phyloP scores from a whole-genome alignment of 30 jellyfish, hydroid and myxozoan species.

The Sanderia malayensis region DNA sequence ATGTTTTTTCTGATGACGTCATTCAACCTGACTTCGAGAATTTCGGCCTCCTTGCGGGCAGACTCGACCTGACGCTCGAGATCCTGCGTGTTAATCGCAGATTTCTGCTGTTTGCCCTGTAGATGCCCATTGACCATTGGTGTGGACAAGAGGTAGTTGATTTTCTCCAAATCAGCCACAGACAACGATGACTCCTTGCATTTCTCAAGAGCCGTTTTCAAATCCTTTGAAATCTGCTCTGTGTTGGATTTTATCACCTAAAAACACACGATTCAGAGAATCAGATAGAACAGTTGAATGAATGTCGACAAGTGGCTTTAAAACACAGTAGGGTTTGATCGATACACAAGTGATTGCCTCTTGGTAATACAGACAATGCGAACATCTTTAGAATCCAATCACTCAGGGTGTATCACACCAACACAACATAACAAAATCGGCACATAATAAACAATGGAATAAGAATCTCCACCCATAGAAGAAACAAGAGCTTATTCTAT shows the following conservation, averaged over 20 bases:
- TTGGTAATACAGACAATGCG: too few species aligned
- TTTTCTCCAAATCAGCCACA: slow-evolving; percentile 87
- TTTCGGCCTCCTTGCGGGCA: slow-evolving; percentile 96
- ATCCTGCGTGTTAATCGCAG: slow-evolving; percentile 76
- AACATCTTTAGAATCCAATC: too few species aligned
- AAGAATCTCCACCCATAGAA: too few species aligned
- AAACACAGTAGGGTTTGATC: too few species aligned
- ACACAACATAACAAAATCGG: too few species aligned
- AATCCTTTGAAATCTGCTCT: slow-evolving; percentile 94
- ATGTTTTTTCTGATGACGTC: slow-evolving; percentile 95
- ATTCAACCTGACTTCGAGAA: slow-evolving; percentile 88
- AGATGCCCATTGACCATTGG: slow-evolving; percentile 71
- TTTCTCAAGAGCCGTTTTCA: slow-evolving; percentile 85
- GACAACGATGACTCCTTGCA: slow-evolving; percentile 86
- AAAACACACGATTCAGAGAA: too few species aligned
- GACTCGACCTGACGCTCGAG: slow-evolving; percentile 93
- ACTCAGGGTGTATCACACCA: too few species aligned
- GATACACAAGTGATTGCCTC: too few species aligned
- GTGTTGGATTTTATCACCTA: slow-evolving; percentile 91
- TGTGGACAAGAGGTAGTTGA: slow-evolving; percentile 64
- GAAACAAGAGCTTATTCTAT: too few species aligned
- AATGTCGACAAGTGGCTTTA: too few species aligned
- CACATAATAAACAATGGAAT: too few species aligned
- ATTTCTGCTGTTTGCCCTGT: slow-evolving; percentile 71
- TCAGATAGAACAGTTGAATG: too few species aligned